phyloP scores from a whole-genome alignment of 92 coral and sea anemone species.

The Epizoanthus ramosus region DNA sequence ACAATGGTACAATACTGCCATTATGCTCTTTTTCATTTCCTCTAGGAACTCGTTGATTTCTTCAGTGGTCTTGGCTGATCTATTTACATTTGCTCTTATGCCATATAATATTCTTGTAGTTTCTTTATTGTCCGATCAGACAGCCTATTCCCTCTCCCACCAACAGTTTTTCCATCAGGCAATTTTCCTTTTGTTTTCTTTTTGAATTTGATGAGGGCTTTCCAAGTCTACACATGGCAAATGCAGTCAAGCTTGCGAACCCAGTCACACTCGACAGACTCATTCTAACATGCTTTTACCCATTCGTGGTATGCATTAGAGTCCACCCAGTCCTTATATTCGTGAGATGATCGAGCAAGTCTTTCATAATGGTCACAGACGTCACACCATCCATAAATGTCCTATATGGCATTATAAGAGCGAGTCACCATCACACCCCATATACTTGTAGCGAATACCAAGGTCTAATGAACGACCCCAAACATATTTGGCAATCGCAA shows the following conservation, averaged over 20 bases:
- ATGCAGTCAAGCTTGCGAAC: conserved; percentile 45
- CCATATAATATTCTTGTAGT: conserved; percentile 38
- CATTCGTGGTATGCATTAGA: conserved; percentile 21
- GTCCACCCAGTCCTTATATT: conserved; percentile 26
- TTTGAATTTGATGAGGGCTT: conserved; percentile 25
- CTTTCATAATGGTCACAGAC: conserved; percentile 15
- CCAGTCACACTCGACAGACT: conserved; percentile 26
- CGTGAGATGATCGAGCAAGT: conserved; percentile 19
- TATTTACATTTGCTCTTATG: conserved; percentile 26
- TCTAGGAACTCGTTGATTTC: background rate
- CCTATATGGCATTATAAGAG: conserved; percentile 48
- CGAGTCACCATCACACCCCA: conserved; percentile 56
- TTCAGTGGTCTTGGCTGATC: background rate
- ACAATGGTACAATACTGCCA: conserved; percentile 24
- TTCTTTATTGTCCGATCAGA: conserved; percentile 29
- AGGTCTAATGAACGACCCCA: conserved; percentile 39
- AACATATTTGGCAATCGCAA: conserved; percentile 37
- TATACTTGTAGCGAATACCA: conserved; percentile 35
- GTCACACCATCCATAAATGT: conserved; percentile 43
- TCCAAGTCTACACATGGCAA: conserved; percentile 39
- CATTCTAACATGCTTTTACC: conserved; percentile 13
- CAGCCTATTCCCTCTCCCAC: conserved; percentile 29
- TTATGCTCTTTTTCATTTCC: conserved; percentile 29
- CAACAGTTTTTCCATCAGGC: conserved; percentile 44
- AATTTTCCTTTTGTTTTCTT: conserved; percentile 44